Evolutionary conservation across 2,113 vertebrate genomes (phyloP).

Genomic region (Coturnix japonica): DNA sequence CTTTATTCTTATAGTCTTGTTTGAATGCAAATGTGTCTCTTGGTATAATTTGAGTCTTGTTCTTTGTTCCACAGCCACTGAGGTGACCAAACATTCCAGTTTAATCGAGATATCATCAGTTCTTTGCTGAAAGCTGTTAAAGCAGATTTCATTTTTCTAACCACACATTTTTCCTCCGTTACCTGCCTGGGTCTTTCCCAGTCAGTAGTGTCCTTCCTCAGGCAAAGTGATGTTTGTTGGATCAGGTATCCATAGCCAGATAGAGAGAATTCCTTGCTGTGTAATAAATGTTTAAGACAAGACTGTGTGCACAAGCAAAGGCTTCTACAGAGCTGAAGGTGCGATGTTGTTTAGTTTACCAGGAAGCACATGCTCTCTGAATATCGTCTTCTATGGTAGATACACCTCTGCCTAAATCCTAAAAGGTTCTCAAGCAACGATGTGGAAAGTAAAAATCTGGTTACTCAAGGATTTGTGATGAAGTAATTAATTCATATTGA

Average conservation of each 20-base stretch:
- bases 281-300: background rate
- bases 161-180: background rate
- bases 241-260: background rate
- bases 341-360: background rate
- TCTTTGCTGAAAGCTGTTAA: background rate
- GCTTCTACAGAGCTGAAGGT: background rate
- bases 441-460: background rate
- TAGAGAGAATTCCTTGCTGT: background rate
- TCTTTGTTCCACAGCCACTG: background rate
- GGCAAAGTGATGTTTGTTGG: background rate
- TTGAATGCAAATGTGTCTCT: background rate
- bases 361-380: background rate
- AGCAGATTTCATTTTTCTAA: background rate
- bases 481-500: background rate
- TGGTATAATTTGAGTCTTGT: background rate
- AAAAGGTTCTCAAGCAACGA: background rate
- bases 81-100: background rate
- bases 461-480: background rate
- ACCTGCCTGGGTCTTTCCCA: background rate
- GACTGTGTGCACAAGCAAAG: background rate
- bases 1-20: background rate
- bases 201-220: background rate
- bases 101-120: background rate
- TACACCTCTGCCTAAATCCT: background rate
- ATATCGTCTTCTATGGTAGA: background rate